Conservation (phyloP, 2,113 vertebrate genomes). For the Sinocyclocheilus anshuiensis region DNA sequence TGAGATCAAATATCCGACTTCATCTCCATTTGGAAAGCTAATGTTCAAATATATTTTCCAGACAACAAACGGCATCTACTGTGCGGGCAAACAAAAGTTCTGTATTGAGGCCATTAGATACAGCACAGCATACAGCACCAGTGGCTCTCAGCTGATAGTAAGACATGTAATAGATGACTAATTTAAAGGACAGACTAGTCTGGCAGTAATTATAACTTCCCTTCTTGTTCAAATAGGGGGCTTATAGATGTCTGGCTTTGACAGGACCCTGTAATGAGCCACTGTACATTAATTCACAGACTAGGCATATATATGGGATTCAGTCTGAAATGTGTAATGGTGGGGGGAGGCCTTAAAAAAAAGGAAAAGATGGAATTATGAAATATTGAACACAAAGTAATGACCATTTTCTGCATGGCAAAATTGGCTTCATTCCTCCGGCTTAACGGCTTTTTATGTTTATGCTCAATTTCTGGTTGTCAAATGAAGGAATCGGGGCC, state of each 20-base stretch:
- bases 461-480: slow-evolving; percentile 13
- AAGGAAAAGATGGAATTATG: slow-evolving; percentile 50
- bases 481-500: slow-evolving; percentile 22
- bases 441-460: slow-evolving; percentile 21
- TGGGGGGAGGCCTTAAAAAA: not conserved
- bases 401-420: slow-evolving; percentile 39
- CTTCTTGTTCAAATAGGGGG: slow-evolving; percentile 42
- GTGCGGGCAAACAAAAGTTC: not conserved
- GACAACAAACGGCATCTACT: not conserved
- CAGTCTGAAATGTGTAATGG: slow-evolving; percentile 46
- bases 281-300: slow-evolving; percentile 53
- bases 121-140: not conserved
- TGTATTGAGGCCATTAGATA: not conserved
- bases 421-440: slow-evolving; percentile 25
- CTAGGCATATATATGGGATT: slow-evolving; percentile 45
- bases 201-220: slow-evolving; percentile 50
- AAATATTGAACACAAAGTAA: slow-evolving; percentile 57
- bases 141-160: slow-evolving; percentile 10
- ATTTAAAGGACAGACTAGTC: slow-evolving; percentile 54
- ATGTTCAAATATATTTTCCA: slow-evolving; percentile 26
- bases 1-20: slow-evolving; percentile 9
- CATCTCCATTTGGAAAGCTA: not conserved
- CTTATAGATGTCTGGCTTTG: slow-evolving; percentile 51
- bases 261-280: slow-evolving; percentile 51
- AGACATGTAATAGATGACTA: slow-evolving; percentile 44